Conservation (phyloP, 2,113 vertebrate genomes). For the Leucopsar rothschildi region DNA sequence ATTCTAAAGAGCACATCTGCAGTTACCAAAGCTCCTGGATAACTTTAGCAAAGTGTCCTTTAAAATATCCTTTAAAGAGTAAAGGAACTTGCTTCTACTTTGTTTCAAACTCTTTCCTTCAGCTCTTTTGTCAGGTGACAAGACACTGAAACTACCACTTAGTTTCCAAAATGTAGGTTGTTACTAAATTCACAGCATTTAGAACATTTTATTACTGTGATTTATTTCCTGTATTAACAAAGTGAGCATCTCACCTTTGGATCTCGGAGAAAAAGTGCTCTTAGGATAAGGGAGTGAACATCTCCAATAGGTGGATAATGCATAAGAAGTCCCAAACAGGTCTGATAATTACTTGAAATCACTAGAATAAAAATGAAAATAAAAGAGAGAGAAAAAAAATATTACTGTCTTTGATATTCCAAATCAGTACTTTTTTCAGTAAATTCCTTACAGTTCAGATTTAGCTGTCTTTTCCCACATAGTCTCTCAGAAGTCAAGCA, state of each 20-base stretch:
- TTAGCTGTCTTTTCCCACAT: neutral
- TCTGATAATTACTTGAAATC: conserved; percentile 98
- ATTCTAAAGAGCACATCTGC: neutral
- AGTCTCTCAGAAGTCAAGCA: neutral
- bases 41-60: neutral
- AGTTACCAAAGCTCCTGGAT: neutral
- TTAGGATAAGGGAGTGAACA: conserved; percentile 91
- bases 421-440: neutral
- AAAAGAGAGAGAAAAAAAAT: neutral
- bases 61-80: neutral
- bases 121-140: neutral
- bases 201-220: neutral
- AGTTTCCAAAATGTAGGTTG: neutral
- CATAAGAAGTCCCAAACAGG: conserved; percentile 96
- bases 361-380: conserved; percentile 74
- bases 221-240: neutral
- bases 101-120: neutral
- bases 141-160: neutral
- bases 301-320: conserved; percentile 94
- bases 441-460: neutral
- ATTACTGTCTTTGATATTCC: neutral
- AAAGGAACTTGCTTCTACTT: neutral
- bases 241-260: conserved; percentile 84
- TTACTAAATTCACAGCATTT: neutral
- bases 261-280: conserved; percentile 95